phyloP scores from a whole-genome alignment of 2,797 vertebrate genomes.

The Graptemys geographica region DNA sequence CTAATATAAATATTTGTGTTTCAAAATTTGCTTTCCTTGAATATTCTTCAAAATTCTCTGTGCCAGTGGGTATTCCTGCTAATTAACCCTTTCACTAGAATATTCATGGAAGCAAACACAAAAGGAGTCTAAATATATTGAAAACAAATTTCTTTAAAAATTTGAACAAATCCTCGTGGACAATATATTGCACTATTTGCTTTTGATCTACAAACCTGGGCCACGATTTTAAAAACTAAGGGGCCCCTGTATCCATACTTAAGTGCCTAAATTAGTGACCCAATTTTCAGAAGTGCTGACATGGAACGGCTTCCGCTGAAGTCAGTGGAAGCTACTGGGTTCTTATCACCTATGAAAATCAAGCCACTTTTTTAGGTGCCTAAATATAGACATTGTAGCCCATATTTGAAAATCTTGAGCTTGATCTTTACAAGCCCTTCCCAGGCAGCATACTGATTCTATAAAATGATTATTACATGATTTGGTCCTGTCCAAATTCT shows the following conservation, averaged over 20 bases:
- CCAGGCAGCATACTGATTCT: background rate
- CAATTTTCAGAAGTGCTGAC: constrained; percentile 10
- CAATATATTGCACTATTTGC: constrained; percentile 33
- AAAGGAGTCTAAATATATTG: background rate
- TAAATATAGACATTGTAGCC: background rate
- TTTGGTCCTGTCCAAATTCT: background rate
- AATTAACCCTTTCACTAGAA: background rate
- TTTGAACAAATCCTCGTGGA: constrained; percentile 12
- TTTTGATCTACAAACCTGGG: constrained; percentile 32
- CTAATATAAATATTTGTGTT: background rate
- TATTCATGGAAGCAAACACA: background rate
- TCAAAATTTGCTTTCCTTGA: constrained; percentile 19
- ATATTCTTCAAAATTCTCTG: background rate
- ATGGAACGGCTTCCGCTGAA: background rate
- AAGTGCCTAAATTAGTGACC: background rate
- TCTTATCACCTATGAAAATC: constrained; percentile 34
- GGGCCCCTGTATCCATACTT: background rate
- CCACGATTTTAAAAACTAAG: background rate
- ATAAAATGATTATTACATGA: background rate
- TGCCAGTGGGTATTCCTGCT: background rate
- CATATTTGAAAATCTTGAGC: background rate
- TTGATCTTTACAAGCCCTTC: background rate
- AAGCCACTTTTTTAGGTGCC: constrained; percentile 4
- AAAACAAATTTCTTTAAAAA: constrained; percentile 3
- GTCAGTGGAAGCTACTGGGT: background rate